Conservation (phyloP, 1,140 invertebrate species). For the Drosophila sturtevanti region DNA sequence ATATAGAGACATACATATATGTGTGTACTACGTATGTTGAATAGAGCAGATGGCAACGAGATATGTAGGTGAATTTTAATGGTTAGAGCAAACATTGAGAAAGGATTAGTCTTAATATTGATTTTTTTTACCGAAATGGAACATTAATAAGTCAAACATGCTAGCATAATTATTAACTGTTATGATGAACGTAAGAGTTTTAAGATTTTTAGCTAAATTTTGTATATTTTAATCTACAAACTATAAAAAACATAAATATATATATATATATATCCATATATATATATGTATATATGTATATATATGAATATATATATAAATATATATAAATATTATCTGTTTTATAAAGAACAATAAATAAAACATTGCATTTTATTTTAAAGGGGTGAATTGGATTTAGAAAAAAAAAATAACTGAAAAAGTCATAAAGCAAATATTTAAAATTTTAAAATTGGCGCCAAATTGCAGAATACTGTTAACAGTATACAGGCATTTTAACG, state of each 20-base stretch:
- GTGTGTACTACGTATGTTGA: slow-evolving; percentile 22
- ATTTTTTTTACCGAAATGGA: slow-evolving; percentile 41
- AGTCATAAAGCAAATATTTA: no score
- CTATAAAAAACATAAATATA: slow-evolving; percentile 57
- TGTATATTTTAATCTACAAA: slow-evolving; percentile 80
- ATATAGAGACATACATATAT: slow-evolving; percentile 20
- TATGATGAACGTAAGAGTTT: slow-evolving; percentile 67
- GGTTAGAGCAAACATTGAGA: slow-evolving; percentile 34
- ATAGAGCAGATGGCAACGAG: slow-evolving; percentile 29
- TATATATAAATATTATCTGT: slow-evolving; percentile 70
- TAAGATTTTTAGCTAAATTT: slow-evolving; percentile 81
- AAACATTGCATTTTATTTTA: slow-evolving; percentile 47
- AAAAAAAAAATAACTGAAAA: slow-evolving; percentile 28
- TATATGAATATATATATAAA: slow-evolving; percentile 33
- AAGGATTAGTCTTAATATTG: slow-evolving; percentile 42
- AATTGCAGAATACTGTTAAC: no score
- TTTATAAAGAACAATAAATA: slow-evolving; percentile 76
- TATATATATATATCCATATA: slow-evolving; percentile 41
- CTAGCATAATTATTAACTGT: slow-evolving; percentile 78
- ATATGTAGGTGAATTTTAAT: slow-evolving; percentile 57
- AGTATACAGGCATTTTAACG: no score
- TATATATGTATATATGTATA: slow-evolving; percentile 34
- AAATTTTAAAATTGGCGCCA: no score
- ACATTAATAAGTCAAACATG: slow-evolving; percentile 29
- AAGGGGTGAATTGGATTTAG: no score